Base-by-base conservation (phyloP, 1,140 invertebrate species). In the Aradophagus sp. region DNA sequence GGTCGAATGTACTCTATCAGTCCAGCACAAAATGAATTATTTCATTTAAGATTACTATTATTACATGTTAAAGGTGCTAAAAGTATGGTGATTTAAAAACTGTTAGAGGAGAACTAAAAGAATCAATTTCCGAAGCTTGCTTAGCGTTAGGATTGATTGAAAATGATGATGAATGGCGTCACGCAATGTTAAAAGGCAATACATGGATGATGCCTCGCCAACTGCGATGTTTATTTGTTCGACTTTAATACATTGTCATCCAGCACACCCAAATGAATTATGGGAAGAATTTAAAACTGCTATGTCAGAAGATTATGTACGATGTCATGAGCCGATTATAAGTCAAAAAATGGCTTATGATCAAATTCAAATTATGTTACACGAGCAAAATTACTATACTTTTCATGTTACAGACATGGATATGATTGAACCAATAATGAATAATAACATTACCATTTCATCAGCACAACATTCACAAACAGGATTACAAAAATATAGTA, bases 291-390 rank as follows among this genome's bases (percentile, higher is more conserved):
- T n/a, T n/a, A n/a, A 23, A 23, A 23, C 4, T 7, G n/a, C 23
- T 0, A 42, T 42, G 39, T 42, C 39, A 7, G 39, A 42, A 42
- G 39, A 42, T 27, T 42, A 14, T 15, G 39, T 12, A 14, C n/a
- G 39, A 15, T 27, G 14, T 10, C 10, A 42, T 15, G 39, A 42
- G 2, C 11, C 5, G 14, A 1, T 42, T 10, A 8, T 14, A 27
- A 27, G 39, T 42, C 11, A 42, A 42, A 42, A 42, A 39, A 13
- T 42, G 39, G 39, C 39, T 14, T 42, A 42, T 15, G 39, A 42
- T 10, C 39, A 42, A 27, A 42, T 42, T 14, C 39, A 27, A 15
- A 42, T 2, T 27, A 27, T 42, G 14, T 20, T 42, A 14, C 11
- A 42, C 1, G 14, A 26, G 2, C 14, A 10, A 27, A 42, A 42